Evolutionary conservation across 2,113 vertebrate genomes (phyloP).

Genomic region (Macaca fascicularis): DNA sequence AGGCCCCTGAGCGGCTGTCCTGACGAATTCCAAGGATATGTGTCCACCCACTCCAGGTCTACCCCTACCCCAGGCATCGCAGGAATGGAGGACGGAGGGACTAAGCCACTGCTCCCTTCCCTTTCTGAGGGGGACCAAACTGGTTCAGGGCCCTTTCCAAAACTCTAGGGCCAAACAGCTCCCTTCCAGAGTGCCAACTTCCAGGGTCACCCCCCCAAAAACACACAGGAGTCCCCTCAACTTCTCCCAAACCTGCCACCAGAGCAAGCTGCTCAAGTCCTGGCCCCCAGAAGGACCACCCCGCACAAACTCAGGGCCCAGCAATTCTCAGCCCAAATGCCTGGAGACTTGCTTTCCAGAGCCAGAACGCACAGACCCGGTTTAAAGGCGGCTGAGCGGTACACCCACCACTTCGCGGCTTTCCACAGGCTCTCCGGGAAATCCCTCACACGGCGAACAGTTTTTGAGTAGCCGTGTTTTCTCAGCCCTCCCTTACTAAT

Average conservation of each 20-base stretch:
- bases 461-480: neutral
- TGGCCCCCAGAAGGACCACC: neutral
- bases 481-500: neutral
- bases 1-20: neutral
- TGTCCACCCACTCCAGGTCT: neutral
- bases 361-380: neutral
- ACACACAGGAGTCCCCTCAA: neutral
- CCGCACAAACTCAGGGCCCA: neutral
- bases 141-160: neutral
- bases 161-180: neutral
- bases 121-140: fast-evolving
- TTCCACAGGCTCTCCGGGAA: neutral
- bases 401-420: neutral
- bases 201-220: neutral
- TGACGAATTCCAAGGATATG: fast-evolving
- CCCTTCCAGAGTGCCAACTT: neutral
- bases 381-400: neutral
- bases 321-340: neutral
- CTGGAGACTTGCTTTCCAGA: neutral
- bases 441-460: neutral
- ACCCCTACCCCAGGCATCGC: fast-evolving
- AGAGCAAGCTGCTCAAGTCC: fast-evolving
- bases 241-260: neutral
- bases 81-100: fast-evolving
- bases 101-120: fast-evolving